These are phyloP conservation scores for Cephus rjabovi DNA, from an alignment of 2,888 invertebrate genomes.

Conservation along the genomic window DNA sequence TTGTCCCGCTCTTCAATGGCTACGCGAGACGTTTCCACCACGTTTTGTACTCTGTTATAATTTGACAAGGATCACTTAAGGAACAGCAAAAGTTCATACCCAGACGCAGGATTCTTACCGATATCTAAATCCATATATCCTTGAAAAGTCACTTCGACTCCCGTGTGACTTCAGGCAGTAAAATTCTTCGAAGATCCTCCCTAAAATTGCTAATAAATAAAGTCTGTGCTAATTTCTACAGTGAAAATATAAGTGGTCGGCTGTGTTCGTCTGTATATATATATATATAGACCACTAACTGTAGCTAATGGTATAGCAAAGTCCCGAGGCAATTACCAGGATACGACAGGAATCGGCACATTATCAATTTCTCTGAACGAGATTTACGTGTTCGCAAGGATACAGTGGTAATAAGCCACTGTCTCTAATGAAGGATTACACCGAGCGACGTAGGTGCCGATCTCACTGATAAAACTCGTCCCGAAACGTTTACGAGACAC, in stretches of 20 bases:
- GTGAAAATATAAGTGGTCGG: neutral
- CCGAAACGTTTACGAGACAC: neutral
- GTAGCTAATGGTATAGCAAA: neutral
- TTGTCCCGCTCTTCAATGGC: slow-evolving; percentile 9
- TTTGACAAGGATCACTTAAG: neutral
- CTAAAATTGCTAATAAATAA: neutral
- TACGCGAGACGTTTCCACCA: slow-evolving; percentile 4
- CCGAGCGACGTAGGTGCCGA: neutral
- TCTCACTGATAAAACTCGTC: neutral
- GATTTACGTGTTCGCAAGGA: neutral
- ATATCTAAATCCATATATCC: neutral
- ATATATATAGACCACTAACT: no score
- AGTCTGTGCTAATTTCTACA: neutral
- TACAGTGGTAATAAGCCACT: neutral
- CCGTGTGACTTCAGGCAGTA: neutral
- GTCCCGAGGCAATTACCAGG: neutral
- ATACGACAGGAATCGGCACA: neutral
- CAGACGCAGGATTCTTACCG: neutral
- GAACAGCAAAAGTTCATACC: neutral
- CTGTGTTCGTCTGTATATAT: neutral
- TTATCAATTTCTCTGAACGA: neutral
- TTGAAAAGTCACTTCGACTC: neutral
- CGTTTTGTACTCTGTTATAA: neutral
- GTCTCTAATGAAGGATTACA: neutral
- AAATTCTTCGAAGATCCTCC: neutral